Evolutionary conservation across 2,888 invertebrate species (phyloP), one percentile per base, ranked within the genome.

Genomic region (Cybosia mesomella): DNA sequence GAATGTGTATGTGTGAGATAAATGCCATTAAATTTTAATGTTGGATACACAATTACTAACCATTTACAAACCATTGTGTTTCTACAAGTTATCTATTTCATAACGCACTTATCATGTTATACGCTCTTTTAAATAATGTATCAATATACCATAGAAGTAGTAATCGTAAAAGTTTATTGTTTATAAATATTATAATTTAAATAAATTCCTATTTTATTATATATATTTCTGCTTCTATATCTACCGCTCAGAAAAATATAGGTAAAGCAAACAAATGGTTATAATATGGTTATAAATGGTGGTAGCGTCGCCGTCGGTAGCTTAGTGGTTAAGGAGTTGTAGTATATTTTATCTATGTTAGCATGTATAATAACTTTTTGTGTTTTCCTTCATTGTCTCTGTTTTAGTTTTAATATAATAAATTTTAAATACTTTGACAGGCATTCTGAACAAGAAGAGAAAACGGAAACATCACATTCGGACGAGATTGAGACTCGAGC

Each of bases 151-250:
- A 64, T 64, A 65, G 57, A 62, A 53, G 62, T 67, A 57, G 71
- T 60, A 68, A 64, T 62, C 53, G 54, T 62, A 54, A 62, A 62
- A 62, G n/a, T 64, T 70, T 72, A 70, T 67, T 72, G 72, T 72
- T 69, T 66, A 60, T 64, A 64, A 67, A 59, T 70, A 64, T 58
- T 39, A 58, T 36, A 49, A 60, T 64, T 64, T 43, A 28, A 43
- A 24, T 58, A 58, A 36, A 64, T 34, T 34, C 43, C 53, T 5
- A n/a, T 43, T 39, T 32, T 4, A 57, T 62, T 67, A 65, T 54
- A 69, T 28, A 32, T 18, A 28, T 49, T n/a, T 21, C 21, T 24
- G 18, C 5, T 60, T 60, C 24, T 60, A 43, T 43, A 43, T 21
- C 58, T 49, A 9, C n/a, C n/a, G n/a, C 49, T n/a, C 49, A 49